Conservation (phyloP, 64 coral and sea anemone genomes). For the Cladopsammia gracilis region DNA sequence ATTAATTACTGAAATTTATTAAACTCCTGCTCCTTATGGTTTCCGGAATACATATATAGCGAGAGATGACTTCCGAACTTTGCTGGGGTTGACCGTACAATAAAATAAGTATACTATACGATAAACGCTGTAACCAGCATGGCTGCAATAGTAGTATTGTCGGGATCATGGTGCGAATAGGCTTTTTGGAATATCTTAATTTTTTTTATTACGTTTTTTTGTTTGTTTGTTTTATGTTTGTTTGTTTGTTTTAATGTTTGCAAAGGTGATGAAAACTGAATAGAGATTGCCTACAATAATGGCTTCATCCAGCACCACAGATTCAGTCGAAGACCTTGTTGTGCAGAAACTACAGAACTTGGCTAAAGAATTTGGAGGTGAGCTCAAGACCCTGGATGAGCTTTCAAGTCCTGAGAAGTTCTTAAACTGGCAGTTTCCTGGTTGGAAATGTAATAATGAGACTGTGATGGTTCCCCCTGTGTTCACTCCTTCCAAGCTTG, state of each 20-base stretch:
- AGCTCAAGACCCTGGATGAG: neutral
- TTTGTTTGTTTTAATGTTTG: neutral
- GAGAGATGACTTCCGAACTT: too few species aligned
- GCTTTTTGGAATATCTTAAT: too few species aligned
- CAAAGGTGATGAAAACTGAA: neutral
- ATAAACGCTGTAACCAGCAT: too few species aligned
- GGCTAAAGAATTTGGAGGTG: conserved; percentile 17
- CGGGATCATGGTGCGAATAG: too few species aligned
- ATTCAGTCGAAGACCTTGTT: neutral
- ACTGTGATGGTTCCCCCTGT: conserved; percentile 65
- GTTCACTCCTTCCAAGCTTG: neutral
- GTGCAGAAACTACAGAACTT: neutral
- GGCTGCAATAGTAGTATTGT: too few species aligned
- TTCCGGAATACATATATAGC: too few species aligned
- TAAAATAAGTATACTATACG: too few species aligned
- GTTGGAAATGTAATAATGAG: conserved; percentile 48
- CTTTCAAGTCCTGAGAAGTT: conserved; percentile 41
- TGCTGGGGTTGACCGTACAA: too few species aligned
- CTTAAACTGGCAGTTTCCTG: conserved; percentile 61
- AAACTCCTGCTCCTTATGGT: too few species aligned
- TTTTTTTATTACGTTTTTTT: too few species aligned
- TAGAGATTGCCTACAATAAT: neutral
- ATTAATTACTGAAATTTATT: too few species aligned
- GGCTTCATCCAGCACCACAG: neutral
- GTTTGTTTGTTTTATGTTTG: neutral